These are phyloP conservation scores for Zootermopsis nevadensis DNA, from an alignment of 2,888 invertebrate genomes.

Conservation along the genomic window DNA sequence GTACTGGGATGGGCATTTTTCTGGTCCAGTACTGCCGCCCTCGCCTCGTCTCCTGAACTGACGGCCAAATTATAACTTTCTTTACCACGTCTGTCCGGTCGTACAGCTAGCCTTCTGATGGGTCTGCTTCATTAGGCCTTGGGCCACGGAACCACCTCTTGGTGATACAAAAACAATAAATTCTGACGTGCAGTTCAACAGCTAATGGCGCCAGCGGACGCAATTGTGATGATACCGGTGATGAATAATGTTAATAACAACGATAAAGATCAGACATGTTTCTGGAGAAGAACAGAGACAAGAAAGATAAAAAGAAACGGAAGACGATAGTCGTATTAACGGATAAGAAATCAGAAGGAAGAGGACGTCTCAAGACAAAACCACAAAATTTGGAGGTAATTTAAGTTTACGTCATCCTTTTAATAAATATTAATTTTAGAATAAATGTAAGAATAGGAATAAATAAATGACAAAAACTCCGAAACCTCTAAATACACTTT, in stretches of 20 bases:
- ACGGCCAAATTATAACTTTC: slow-evolving; percentile 30
- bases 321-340: neutral
- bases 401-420: too few relatives aligned
- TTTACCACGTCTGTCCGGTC: neutral
- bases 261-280: neutral
- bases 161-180: neutral
- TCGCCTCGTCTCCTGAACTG: slow-evolving; percentile 16
- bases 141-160: neutral
- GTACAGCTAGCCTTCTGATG: neutral
- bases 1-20: neutral
- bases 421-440: too few relatives aligned
- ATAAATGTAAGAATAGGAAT: too few relatives aligned
- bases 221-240: neutral
- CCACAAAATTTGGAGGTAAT: too few relatives aligned
- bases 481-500: too few relatives aligned
- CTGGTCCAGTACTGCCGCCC: neutral
- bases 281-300: neutral
- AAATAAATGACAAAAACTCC: too few relatives aligned
- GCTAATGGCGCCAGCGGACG: neutral
- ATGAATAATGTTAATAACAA: neutral
- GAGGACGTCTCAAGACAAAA: too few relatives aligned
- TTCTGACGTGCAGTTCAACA: neutral
- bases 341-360: too few relatives aligned
- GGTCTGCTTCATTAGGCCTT: neutral
- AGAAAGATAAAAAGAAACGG: neutral